Base-by-base conservation (phyloP, 2,797 vertebrate genomes). In the Galaxias olidus region DNA sequence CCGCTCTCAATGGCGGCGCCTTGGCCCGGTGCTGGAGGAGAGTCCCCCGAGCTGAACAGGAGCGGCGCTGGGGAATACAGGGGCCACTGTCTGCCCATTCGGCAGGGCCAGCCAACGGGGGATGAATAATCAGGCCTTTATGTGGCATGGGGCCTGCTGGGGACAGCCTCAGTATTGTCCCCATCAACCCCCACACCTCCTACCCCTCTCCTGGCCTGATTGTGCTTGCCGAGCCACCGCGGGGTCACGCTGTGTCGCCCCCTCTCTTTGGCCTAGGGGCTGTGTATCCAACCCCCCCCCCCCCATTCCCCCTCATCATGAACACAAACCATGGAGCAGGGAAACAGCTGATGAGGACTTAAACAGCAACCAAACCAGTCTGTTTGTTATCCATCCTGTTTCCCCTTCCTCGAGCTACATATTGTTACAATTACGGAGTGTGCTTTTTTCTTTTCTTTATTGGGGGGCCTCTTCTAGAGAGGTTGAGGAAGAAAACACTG, bases 61-160 rank as follows among this genome's bases (percentile, higher is more conserved):
- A 18, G 17, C 14, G 78, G 86, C 53, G 73, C 77, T 67, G 71
- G 72, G 71, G 71, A 81, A 91, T 89, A 89, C 92, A 82, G 78
- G 78, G 75, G 83, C 84, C 81, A 88, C 84, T 86, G 83, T 86
- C 87, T 74, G 84, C 86, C 86, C 83, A 84, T 77, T 86, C 78
- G 42, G 71, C 72, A 74, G 74, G 67, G 72, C 69, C 77, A 88
- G 91, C 91, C 91, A 94, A 90, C 76, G 64, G 68, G 71, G 56
- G 76, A 84, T 6, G 83, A 60, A 90, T 84, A 88, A 86, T 84
- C 82, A 78, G 77, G 84, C 84, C 87, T 87, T 90, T 91, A 91
- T 93, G 84, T 80, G 68, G 82, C 82, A 62, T 68, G 89, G 78
- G 82, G 85, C 75, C 82, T 71, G 54, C 69, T 71, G 69, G 86